These are phyloP conservation scores for Montipora cactus DNA, from an alignment of 64 coral and sea anemone genomes.

Conservation along the genomic window DNA sequence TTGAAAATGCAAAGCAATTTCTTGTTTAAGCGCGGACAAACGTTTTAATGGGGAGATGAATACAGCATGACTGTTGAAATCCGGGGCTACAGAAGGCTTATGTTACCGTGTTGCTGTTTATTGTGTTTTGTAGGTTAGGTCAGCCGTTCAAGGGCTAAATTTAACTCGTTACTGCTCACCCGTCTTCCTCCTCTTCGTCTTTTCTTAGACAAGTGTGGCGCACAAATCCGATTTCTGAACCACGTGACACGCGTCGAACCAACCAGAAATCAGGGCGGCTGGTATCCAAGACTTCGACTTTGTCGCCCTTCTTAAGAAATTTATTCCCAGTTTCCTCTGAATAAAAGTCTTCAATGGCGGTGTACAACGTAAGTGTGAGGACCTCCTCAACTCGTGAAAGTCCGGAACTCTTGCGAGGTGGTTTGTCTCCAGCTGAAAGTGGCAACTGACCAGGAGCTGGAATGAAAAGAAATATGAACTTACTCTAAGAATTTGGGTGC, in stretches of 20 bases:
- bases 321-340: conserved; percentile 96
- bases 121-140: too few species aligned
- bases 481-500: background rate
- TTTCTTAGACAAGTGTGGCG: conserved; percentile 70
- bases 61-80: too few species aligned
- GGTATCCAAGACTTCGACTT: conserved; percentile 94
- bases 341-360: conserved; percentile 80
- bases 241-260: conserved; percentile 94
- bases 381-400: conserved; percentile 90
- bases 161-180: background rate
- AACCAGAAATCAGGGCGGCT: conserved; percentile 95
- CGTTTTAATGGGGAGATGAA: too few species aligned
- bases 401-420: conserved; percentile 84
- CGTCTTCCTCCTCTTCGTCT: conserved; percentile 59
- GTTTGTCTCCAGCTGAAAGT: conserved; percentile 44
- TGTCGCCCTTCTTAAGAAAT: conserved; percentile 86
- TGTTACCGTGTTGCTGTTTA: too few species aligned
- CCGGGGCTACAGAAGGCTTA: too few species aligned
- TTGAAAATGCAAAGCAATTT: too few species aligned
- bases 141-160: too few species aligned
- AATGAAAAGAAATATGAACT: background rate
- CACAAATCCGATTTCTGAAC: conserved; percentile 95
- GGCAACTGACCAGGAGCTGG: conserved; percentile 61
- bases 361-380: conserved; percentile 79
- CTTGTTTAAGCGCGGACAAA: too few species aligned